These are phyloP conservation scores for Alouatta palliata DNA, from an alignment of 2,113 vertebrate genomes.

Conservation along the genomic window DNA sequence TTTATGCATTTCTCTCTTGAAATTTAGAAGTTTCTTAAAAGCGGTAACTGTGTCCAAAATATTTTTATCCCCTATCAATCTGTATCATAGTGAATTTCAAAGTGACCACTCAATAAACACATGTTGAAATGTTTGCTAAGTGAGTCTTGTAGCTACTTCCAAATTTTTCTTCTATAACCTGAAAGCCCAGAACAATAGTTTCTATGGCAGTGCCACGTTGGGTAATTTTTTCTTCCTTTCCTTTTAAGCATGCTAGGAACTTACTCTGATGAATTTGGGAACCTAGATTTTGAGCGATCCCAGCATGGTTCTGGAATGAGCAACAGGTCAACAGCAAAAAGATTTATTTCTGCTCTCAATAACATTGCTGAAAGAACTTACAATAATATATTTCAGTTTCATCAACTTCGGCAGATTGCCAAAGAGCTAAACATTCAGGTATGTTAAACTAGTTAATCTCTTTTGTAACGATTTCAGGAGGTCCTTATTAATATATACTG, in stretches of 20 bases:
- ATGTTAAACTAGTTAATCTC: slow-evolving; percentile 28
- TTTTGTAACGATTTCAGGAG: slow-evolving; percentile 22
- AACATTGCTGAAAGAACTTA: slow-evolving; percentile 90
- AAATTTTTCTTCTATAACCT: slow-evolving; percentile 32
- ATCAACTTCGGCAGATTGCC: slow-evolving; percentile 90
- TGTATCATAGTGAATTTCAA: slow-evolving; percentile 4
- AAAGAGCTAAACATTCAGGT: slow-evolving; percentile 91
- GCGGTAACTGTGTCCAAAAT: slow-evolving; percentile 23
- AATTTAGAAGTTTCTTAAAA: slow-evolving; percentile 46
- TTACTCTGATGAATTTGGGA: slow-evolving; percentile 95
- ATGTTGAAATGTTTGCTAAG: not conserved
- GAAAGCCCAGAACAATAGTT: not conserved
- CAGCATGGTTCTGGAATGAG: slow-evolving; percentile 98
- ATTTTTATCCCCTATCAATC: not conserved
- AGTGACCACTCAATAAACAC: not conserved
- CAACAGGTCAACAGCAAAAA: slow-evolving; percentile 92
- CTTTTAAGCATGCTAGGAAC: slow-evolving; percentile 92
- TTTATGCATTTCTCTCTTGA: slow-evolving; percentile 44
- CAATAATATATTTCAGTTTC: slow-evolving; percentile 93
- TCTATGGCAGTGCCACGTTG: not conserved
- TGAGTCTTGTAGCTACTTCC: not conserved
- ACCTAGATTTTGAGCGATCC: slow-evolving; percentile 96
- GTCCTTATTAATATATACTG: slow-evolving; percentile 17
- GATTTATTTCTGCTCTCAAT: slow-evolving; percentile 92
- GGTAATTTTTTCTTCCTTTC: slow-evolving; percentile 50